Evolutionary conservation across 2,797 vertebrate genomes (phyloP).

Genomic region (Falco peregrinus): DNA sequence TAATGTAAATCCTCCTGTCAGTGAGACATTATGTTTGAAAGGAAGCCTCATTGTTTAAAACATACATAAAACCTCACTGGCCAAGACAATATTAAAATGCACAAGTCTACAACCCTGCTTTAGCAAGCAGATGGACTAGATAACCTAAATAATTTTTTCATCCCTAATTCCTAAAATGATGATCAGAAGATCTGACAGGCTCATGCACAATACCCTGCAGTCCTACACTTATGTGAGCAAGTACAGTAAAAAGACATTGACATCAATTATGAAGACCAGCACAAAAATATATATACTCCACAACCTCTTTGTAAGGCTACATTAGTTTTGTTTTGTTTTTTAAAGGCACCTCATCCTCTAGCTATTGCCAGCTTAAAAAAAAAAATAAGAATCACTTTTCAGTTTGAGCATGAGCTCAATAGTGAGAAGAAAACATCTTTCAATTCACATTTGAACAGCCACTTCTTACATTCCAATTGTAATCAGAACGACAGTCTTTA

Average conservation of each 20-base stretch:
- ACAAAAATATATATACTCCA: conserved; percentile 74
- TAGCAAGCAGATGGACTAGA: conserved; percentile 41
- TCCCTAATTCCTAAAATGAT: conserved; percentile 43
- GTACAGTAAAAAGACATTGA: conserved; percentile 74
- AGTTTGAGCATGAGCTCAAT: conserved; percentile 67
- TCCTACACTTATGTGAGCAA: conserved; percentile 69
- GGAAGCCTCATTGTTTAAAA: conserved; percentile 28
- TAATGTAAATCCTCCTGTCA: not conserved
- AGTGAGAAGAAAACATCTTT: conserved; percentile 74
- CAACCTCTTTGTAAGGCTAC: conserved; percentile 80
- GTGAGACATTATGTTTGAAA: not conserved
- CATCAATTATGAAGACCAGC: conserved; percentile 75
- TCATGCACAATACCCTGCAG: conserved; percentile 75
- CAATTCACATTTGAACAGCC: conserved; percentile 81
- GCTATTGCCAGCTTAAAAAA: conserved; percentile 75
- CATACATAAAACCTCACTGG: conserved; percentile 17
- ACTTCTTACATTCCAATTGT: conserved; percentile 82
- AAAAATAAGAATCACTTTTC: conserved; percentile 51
- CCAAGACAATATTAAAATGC: conserved; percentile 23
- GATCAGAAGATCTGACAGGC: conserved; percentile 67
- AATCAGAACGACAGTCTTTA: conserved; percentile 81
- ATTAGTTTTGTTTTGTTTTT: conserved; percentile 71
- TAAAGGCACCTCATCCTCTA: conserved; percentile 82
- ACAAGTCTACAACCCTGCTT: conserved; percentile 22
- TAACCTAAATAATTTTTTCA: conserved; percentile 35